Conservation (phyloP, 1,140 invertebrate genomes). For the Probaryconus sp. region DNA sequence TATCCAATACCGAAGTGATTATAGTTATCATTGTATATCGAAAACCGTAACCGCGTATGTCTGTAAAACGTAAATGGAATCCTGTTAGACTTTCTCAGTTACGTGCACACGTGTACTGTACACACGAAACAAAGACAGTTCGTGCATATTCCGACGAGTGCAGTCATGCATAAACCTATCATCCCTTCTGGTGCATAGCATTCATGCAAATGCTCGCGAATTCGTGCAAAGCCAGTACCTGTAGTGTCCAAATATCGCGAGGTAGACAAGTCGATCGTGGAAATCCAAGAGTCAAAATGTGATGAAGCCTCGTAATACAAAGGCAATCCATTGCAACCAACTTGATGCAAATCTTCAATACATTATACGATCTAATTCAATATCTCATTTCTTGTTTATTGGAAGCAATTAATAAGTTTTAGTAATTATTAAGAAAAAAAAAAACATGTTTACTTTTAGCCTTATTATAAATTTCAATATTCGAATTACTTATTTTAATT, state of each 20-base stretch:
- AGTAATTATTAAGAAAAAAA: too few species aligned
- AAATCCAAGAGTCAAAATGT: not conserved
- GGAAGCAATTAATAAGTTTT: too few species aligned
- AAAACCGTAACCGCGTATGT: constrained; percentile 53
- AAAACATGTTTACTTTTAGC: too few species aligned
- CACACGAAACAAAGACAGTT: constrained; percentile 50
- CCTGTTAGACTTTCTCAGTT: constrained; percentile 59
- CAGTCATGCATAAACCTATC: constrained; percentile 60
- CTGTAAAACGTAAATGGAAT: constrained; percentile 54
- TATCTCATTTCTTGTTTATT: too few species aligned
- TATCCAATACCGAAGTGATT: too few species aligned
- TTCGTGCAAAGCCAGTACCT: constrained; percentile 36
- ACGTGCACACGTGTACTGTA: constrained; percentile 49
- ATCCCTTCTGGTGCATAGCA: constrained; percentile 52
- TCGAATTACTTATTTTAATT: too few species aligned
- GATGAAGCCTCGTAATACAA: not conserved
- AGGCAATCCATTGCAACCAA: not conserved
- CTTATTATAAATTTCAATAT: too few species aligned
- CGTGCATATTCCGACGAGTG: constrained; percentile 58
- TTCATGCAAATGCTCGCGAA: constrained; percentile 54
- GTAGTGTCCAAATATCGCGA: constrained; percentile 42
- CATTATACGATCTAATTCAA: too few species aligned
- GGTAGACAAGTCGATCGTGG: constrained; percentile 26
- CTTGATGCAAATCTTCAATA: too few species aligned
- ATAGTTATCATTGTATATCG: constrained; percentile 50